Evolutionary conservation across 2,888 invertebrate genomes (phyloP).

Genomic region (Meliscaeva auricollis): DNA sequence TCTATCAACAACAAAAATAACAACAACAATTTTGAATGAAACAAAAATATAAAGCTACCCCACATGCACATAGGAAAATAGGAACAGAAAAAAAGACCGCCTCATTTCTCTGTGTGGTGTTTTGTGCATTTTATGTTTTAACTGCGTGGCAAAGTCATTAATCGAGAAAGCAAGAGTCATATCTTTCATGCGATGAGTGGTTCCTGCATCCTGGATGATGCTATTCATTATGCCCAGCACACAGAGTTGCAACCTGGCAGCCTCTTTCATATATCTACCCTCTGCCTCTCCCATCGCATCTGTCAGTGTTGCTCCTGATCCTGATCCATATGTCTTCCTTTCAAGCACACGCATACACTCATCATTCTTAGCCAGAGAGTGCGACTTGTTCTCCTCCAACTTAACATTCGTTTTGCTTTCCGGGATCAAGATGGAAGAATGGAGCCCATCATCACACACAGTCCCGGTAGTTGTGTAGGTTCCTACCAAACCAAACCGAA

Average conservation of each 20-base stretch:
- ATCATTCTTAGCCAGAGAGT: slow-evolving; percentile 54
- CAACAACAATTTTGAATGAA: background rate
- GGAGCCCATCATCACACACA: slow-evolving; percentile 10
- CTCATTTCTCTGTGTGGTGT: slow-evolving; percentile 3
- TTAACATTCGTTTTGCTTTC: slow-evolving; percentile 70
- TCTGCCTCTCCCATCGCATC: slow-evolving; percentile 40
- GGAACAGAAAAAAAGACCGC: slow-evolving; percentile 5
- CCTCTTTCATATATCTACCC: background rate
- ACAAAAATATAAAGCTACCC: background rate
- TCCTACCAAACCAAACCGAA: background rate
- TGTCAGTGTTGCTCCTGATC: slow-evolving; percentile 58
- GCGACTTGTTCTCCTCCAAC: slow-evolving; percentile 51
- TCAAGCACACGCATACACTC: slow-evolving; percentile 66
- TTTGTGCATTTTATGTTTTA: slow-evolving; percentile 62
- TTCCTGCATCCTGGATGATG: slow-evolving; percentile 72
- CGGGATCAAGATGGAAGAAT: slow-evolving; percentile 58
- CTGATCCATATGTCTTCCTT: slow-evolving; percentile 75
- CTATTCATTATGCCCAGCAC: slow-evolving; percentile 46
- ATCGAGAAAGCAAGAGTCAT: slow-evolving; percentile 72
- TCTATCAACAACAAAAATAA: slow-evolving; percentile 15
- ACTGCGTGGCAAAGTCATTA: slow-evolving; percentile 73
- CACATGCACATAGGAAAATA: background rate
- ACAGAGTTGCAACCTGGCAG: slow-evolving; percentile 32
- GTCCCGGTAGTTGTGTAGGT: background rate
- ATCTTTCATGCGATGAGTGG: slow-evolving; percentile 74